Evolutionary conservation across 2,113 vertebrate genomes (phyloP), one percentile per base, ranked within the genome.

Genomic region (Megaleporinus macrocephalus): DNA sequence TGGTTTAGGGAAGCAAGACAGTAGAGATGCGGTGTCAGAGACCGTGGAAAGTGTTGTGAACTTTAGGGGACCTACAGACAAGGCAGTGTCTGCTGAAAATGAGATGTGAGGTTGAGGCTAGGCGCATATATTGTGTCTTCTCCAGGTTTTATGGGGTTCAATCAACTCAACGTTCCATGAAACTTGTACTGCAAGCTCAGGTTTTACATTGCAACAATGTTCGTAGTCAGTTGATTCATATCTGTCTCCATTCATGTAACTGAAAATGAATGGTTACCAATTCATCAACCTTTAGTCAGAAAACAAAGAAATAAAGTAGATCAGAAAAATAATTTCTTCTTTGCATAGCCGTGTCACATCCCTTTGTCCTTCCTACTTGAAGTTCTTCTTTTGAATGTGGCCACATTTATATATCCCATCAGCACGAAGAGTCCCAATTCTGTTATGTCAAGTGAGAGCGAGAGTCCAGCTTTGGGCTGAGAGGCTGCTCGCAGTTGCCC

Each of bases 401-500:
- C 75, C 65, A 78, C 33, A 75, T 49, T 74, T 62, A 57, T 9
- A 73, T 53, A 77, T 53, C 76, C 49, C 72, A 83, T 65, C 72
- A 72, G 76, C 49, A 44, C 51, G 62, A 68, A 70, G 77, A 70
- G 44, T 36, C 36, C 73, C 81, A 65, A 65, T 78, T 85, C 44
- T 61, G 79, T 49, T 81, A 62, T 76, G 69, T 78, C 24, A 47
- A 78, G 68, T 30, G 57, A 5, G 10, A 57, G 79, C 29, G 71
- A 81, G 78, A 77, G 68, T 77, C 61, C 30, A 78, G 61, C 62
- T 66, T 59, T 78, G 61, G 62, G 33, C 61, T 68, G 80, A 29
- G 57, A 44, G 76, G 84, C 73, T 36, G 49, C 55, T 62, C 66
- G 47, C 82, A 83, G 84, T 73, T 85, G 78, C 30, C 51, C 76